phyloP scores from a whole-genome alignment of 2,888 invertebrate species.

The Ophion obscuratus region DNA sequence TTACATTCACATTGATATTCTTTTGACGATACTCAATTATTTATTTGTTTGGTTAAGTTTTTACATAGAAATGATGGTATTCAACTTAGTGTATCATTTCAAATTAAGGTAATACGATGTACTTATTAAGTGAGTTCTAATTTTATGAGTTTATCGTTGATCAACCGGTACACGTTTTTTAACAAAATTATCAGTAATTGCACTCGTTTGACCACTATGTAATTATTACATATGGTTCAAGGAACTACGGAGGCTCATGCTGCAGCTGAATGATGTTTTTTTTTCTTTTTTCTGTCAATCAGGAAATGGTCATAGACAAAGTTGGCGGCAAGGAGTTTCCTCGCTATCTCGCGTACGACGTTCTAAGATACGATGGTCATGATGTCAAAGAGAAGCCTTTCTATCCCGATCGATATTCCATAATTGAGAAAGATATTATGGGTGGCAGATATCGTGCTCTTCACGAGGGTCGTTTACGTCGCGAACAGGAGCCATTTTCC shows the following conservation, averaged over 20 bases:
- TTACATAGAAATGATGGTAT: too few species aligned
- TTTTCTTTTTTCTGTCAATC: conserved; percentile 73
- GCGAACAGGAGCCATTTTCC: conserved; percentile 94
- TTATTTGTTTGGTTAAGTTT: too few species aligned
- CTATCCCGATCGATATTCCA: conserved; percentile 89
- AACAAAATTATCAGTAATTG: too few species aligned
- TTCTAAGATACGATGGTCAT: conserved; percentile 92
- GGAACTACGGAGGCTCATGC: background rate
- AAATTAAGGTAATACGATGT: too few species aligned
- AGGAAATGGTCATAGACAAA: conserved; percentile 98
- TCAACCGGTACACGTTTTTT: too few species aligned
- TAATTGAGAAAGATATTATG: conserved; percentile 91
- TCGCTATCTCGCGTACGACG: conserved; percentile 97
- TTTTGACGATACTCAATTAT: too few species aligned
- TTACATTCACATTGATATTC: too few species aligned
- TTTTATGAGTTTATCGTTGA: too few species aligned
- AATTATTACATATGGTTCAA: background rate
- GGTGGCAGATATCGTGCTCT: conserved; percentile 90
- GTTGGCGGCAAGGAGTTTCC: conserved; percentile 91
- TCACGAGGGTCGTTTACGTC: conserved; percentile 89
- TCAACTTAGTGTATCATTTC: too few species aligned
- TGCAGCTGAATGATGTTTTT: conserved; percentile 9
- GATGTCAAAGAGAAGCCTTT: conserved; percentile 92
- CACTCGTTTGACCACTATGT: background rate
- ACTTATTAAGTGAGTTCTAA: background rate